Base-by-base conservation (phyloP, 1,140 invertebrate species). In the Vanessa tameamea region DNA sequence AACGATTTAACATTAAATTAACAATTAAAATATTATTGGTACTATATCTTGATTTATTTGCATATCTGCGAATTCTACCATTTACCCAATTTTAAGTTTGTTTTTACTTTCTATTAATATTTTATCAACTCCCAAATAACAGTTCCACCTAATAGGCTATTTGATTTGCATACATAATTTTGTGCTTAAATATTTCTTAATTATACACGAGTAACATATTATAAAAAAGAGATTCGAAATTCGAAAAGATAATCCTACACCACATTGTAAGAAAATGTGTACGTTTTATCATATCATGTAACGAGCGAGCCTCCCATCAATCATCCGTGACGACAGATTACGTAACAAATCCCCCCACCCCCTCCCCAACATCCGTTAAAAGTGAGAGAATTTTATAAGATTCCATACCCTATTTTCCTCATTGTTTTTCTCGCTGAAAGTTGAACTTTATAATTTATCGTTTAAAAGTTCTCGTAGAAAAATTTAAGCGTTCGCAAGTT, bases 311-410 rank as follows among this genome's bases (percentile, higher is more conserved):
- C 61, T 65, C 76, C 66, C 77, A 84, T 84, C 82, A 78, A 83
- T 86, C 82, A 83, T 76, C 68, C 68, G 53, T 66, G 73, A 77
- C 75, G 79, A 84, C 81, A 83, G 82, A 83, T 81, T 81, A 79
- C 73, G 76, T 79, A 80, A 73, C 74, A 72, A 63, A 73, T 31
- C 69, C 43, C 61, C 48, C 50, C 68, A 31, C 59, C 16, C 15
- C 4, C 6, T 50, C 15, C 13, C 48, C 48, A 1, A 3, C 69
- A 53, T 64, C 69, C 73, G 59, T 72, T 79, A 70, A 82, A 78
- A 74, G 64, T 78, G 63, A 81, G 75, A 71, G 65, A 79, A 75
- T 79, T 80, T 79, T 70, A 55, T 72, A 73, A 66, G 74, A 78
- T 77, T 78, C 69, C 51, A 43, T 69, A 69, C 72, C 68, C 69